Evolutionary conservation across 2,113 vertebrate species (phyloP), one percentile per base, ranked within the genome.

Genomic region (Dipodomys ordii): DNA sequence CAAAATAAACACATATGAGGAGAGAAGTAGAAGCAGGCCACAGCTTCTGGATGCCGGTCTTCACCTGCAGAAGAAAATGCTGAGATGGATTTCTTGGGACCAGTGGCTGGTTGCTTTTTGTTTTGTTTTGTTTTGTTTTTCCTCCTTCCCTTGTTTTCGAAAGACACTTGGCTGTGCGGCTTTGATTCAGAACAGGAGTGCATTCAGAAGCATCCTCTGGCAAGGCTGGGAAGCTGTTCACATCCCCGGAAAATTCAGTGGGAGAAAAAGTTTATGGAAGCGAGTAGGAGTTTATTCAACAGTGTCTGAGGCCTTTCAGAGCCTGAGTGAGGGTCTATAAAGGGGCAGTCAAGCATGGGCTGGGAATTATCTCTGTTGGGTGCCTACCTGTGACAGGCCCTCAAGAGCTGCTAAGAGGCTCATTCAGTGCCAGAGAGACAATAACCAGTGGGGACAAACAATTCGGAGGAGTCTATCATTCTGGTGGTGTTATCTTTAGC

Each of bases 401-500:
- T 99, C 99, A 99, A 99, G 99, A 99, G 98, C 98, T 97, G 98
- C 99, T 99, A 98, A 99, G 99, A 99, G 99, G 98, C 98, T 98
- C 99, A 98, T 98, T 99, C 99, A 99, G 98, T 94, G 97, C 97
- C 96, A 74, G 78, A 92, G 97, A 97, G 97, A 99, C 99, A 99
- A 99, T 99, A 97, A 98, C 97, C 97, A 97, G 98, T 98, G 98
- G 98, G 98, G 98, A 99, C 99, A 99, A 98, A 99, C 99, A 99
- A 99, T 99, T 98, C 98, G 97, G 98, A 99, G 98, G 99, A 99
- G 99, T 99, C 99, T 99, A 99, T 99, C 98, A 99, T 99, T 99
- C 99, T 99, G 98, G 98, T 99, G 98, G 99, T 99, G 99, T 99
- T 99, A 99, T 99, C 99, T 99, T 99, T 99, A 99, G 98, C 98